phyloP scores from a whole-genome alignment of 2,797 vertebrate species.

The Tapera naevia region DNA sequence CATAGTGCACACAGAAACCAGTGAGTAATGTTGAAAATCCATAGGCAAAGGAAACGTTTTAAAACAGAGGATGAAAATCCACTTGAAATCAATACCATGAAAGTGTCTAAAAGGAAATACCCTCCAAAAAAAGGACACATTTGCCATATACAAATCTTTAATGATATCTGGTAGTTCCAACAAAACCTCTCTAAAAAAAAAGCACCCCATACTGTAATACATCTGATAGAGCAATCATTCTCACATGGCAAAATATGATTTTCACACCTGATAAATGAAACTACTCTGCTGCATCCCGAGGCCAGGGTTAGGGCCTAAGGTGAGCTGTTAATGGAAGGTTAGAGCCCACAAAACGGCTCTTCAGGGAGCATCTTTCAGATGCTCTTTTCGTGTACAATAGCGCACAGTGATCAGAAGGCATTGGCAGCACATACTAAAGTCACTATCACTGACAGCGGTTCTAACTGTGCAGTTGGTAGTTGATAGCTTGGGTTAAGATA shows the following conservation, averaged over 20 bases:
- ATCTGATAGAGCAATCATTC: conserved; percentile 59
- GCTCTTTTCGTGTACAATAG: conserved; percentile 66
- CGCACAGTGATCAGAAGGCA: conserved; percentile 61
- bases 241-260: conserved; percentile 70
- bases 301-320: conserved; percentile 69
- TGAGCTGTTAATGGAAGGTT: conserved; percentile 75
- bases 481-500: background rate
- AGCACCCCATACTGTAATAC: conserved; percentile 4
- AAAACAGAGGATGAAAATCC: conserved; percentile 41
- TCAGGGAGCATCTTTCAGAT: conserved; percentile 68
- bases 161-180: conserved; percentile 47
- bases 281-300: conserved; percentile 56
- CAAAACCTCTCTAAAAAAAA: conserved; percentile 3
- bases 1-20: background rate
- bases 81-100: conserved; percentile 20
- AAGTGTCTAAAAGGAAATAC: conserved; percentile 45
- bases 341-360: conserved; percentile 64
- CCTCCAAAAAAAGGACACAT: conserved; percentile 35
- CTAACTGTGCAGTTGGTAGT: background rate
- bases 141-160: conserved; percentile 61
- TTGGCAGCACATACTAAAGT: conserved; percentile 30
- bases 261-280: conserved; percentile 77
- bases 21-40: conserved; percentile 41
- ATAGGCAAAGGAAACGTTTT: conserved; percentile 38
- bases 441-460: conserved; percentile 36